phyloP scores from a whole-genome alignment of 2,113 vertebrate genomes.

The Circaetus cinerascens region DNA sequence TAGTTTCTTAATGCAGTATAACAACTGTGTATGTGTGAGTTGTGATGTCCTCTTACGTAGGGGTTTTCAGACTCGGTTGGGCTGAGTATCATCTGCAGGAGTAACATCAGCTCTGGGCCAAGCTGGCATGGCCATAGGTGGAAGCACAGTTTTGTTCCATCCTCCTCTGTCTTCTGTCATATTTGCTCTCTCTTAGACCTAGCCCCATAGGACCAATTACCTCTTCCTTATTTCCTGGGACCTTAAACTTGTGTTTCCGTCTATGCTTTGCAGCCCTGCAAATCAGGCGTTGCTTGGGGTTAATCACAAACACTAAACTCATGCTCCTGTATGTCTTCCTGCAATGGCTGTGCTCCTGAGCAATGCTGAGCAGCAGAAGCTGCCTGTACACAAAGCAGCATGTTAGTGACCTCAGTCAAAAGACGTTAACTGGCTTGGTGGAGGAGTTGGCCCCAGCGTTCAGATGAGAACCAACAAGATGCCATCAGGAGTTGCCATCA shows the following conservation, averaged over 20 bases:
- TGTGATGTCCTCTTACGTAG: background rate
- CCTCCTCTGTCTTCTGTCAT: background rate
- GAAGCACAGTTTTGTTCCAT: background rate
- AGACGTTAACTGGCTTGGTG: background rate
- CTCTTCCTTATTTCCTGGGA: background rate
- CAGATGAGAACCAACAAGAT: background rate
- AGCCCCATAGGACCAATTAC: background rate
- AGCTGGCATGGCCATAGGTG: accelerated
- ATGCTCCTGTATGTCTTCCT: background rate
- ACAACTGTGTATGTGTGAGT: background rate
- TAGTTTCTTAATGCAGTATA: background rate
- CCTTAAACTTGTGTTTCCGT: background rate
- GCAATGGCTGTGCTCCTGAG: background rate
- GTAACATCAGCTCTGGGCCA: background rate
- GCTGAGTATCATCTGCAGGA: background rate
- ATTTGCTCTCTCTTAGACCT: background rate
- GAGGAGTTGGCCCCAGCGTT: background rate
- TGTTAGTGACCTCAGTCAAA: background rate
- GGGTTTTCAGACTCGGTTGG: background rate
- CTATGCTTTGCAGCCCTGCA: background rate
- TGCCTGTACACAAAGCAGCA: background rate
- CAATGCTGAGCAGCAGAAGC: background rate
- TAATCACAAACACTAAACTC: background rate
- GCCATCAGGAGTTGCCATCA: background rate
- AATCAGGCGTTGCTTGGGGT: background rate